Percentiles rank a stretch among this genome's conserved stretches.
Evolutionary conservation across 2,113 vertebrate species (phyloP).

Genomic region (human (Homo sapiens)): DNA sequence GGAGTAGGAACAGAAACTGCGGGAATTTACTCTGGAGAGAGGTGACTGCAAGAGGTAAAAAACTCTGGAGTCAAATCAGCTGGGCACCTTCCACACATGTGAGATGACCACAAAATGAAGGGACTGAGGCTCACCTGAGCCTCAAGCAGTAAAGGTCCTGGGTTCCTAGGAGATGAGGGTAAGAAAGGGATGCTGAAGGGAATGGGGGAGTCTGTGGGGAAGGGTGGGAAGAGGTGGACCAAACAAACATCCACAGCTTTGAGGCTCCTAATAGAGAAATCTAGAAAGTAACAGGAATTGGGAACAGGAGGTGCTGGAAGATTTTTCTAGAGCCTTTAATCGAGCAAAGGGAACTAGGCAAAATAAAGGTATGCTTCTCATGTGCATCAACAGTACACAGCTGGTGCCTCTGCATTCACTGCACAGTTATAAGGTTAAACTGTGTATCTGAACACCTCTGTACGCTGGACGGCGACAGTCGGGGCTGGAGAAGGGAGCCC

Average conservation of each 20-base stretch:
- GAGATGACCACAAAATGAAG: not conserved
- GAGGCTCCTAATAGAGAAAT: not conserved
- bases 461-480: fast-evolving
- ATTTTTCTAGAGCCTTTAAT: not conserved
- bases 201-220: not conserved
- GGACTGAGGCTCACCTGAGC: not conserved
- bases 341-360: not conserved
- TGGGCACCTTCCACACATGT: not conserved
- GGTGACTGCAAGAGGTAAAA: not conserved
- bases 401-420: not conserved
- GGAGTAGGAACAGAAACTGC: not conserved
- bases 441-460: fast-evolving
- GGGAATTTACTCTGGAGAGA: not conserved
- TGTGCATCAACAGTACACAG: not conserved
- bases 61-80: not conserved
- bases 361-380: not conserved
- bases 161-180: not conserved
- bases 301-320: not conserved
- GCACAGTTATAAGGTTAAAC: not conserved
- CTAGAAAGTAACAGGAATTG: not conserved
- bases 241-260: not conserved
- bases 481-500: not conserved
- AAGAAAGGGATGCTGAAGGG: not conserved
- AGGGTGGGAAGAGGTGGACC: not conserved
- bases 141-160: not conserved